Evolutionary conservation across 2,888 invertebrate species (phyloP).

Genomic region (Keiferia lycopersicella): DNA sequence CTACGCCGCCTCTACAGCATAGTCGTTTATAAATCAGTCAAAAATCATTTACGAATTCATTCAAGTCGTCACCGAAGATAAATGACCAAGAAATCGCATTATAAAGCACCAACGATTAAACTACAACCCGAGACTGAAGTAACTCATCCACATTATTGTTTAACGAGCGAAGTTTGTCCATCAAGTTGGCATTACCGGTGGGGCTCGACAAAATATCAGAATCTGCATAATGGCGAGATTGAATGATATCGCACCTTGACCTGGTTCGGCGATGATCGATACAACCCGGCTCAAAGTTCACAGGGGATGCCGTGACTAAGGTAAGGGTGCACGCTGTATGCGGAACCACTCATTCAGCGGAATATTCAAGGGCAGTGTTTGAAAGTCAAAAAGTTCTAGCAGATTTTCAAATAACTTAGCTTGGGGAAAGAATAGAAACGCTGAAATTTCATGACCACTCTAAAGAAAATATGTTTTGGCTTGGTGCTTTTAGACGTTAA

Average conservation of each 20-base stretch:
- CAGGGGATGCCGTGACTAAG: constrained; percentile 27
- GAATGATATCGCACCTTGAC: constrained; percentile 36
- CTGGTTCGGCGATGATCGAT: constrained; percentile 37
- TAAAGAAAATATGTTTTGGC: neutral
- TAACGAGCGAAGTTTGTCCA: constrained; percentile 27
- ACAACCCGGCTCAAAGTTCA: constrained; percentile 26
- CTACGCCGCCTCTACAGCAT: too few species aligned
- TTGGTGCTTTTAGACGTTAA: neutral
- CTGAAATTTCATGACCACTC: neutral
- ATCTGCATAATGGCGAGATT: constrained; percentile 33
- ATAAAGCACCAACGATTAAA: neutral
- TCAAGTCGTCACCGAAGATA: neutral
- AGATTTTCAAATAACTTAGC: neutral
- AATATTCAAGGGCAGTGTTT: neutral
- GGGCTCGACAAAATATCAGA: constrained; percentile 24
- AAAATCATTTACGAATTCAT: neutral
- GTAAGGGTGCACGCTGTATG: constrained; percentile 24
- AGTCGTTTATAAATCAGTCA: neutral
- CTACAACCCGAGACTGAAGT: neutral
- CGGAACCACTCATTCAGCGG: neutral
- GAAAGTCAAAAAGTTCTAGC: neutral
- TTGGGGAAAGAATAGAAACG: too few species aligned
- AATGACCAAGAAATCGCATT: neutral
- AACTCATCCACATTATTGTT: constrained; percentile 18
- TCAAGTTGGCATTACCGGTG: constrained; percentile 22